Percentiles rank a stretch among this genome's conserved stretches.
Conservation (phyloP, 2,797 vertebrate genomes). For the Atherinosoma microstoma region DNA sequence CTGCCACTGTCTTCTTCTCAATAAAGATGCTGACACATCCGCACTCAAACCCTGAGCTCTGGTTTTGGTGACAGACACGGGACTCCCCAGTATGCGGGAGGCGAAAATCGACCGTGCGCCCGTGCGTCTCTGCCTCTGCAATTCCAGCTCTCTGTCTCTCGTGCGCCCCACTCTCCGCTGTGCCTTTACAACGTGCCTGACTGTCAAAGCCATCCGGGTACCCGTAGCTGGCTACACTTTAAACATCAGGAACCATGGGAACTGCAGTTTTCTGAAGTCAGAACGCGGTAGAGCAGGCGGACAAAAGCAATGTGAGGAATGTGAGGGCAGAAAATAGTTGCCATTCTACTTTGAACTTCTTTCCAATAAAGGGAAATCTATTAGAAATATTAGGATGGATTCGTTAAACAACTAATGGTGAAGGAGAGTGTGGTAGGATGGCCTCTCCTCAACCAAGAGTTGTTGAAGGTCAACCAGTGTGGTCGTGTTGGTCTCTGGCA, state of each 20-base stretch:
- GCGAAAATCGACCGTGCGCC: conserved; percentile 67
- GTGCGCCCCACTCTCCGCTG: conserved; percentile 69
- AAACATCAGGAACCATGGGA: conserved; percentile 75
- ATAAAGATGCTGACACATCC: conserved; percentile 53
- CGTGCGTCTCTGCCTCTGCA: conserved; percentile 82
- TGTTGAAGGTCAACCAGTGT: not conserved
- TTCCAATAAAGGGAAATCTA: not conserved
- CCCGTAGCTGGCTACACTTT: conserved; percentile 78
- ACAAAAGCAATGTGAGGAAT: conserved; percentile 4
- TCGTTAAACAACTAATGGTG: not conserved
- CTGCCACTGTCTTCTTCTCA: conserved; percentile 37
- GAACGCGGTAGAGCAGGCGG: not conserved
- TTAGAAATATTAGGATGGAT: not conserved
- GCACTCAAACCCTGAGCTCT: conserved; percentile 45
- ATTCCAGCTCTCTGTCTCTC: conserved; percentile 77
- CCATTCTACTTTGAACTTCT: not conserved
- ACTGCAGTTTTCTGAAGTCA: conserved; percentile 71
- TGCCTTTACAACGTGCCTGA: conserved; percentile 82
- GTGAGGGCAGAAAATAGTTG: conserved; percentile 6
- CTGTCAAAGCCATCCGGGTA: conserved; percentile 79
- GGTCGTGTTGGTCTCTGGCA: not conserved
- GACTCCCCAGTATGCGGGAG: conserved; percentile 78
- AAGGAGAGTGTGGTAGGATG: no score
- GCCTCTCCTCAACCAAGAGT: not conserved
- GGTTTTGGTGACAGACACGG: conserved; percentile 63